Conservation (phyloP, 2,888 invertebrate genomes). For the Gerris lacustris region DNA sequence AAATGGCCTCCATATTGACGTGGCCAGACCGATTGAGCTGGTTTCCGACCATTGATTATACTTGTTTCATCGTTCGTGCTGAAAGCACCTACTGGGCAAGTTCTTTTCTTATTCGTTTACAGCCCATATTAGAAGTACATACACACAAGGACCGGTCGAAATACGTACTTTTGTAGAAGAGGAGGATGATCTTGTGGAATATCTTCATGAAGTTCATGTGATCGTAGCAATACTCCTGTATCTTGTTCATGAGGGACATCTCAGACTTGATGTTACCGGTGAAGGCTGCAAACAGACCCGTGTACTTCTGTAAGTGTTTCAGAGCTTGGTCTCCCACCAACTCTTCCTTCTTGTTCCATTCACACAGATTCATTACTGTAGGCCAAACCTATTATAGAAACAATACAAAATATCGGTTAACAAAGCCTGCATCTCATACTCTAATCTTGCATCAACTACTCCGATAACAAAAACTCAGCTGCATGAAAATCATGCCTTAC, state of each 20-base stretch:
- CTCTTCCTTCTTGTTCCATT: conserved; percentile 98
- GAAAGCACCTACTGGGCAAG: no score
- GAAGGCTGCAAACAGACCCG: conserved; percentile 74
- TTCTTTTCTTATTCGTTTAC: no score
- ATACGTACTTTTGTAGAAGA: conserved; percentile 79
- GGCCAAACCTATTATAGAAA: conserved; percentile 62
- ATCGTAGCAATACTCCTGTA: conserved; percentile 96
- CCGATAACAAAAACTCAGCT: no score
- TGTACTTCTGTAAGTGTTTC: conserved; percentile 75
- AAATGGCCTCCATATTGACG: no score
- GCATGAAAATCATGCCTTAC: no score
- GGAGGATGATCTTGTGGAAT: conserved; percentile 91
- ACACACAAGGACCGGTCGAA: not conserved
- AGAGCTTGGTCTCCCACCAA: conserved; percentile 89
- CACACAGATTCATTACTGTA: conserved; percentile 86
- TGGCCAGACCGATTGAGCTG: no score
- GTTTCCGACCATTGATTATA: no score
- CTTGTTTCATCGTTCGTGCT: no score
- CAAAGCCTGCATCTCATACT: no score
- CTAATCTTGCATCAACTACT: no score
- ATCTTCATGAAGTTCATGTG: conserved; percentile 99
- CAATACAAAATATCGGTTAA: not conserved
- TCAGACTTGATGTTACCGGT: conserved; percentile 76
- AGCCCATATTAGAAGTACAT: no score
- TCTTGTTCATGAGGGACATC: conserved; percentile 74